phyloP scores from a whole-genome alignment of 2,797 vertebrate species.

The Chiroxiphia lanceolata region DNA sequence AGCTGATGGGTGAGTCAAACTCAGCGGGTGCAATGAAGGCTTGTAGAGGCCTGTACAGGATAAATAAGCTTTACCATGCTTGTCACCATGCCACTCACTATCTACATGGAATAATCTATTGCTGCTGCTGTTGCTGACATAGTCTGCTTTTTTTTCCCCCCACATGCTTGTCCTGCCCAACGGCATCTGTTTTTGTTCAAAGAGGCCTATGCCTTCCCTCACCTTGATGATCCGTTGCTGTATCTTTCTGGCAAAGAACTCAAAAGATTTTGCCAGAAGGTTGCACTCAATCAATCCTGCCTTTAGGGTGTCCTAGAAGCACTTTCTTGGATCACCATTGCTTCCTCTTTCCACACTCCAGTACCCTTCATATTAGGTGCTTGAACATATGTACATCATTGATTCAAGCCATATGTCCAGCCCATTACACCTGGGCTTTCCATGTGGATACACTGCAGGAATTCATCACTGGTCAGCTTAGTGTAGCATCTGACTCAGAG shows the following conservation, averaged over 20 bases:
- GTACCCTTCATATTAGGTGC: slow-evolving; percentile 39
- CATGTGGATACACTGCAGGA: slow-evolving; percentile 31
- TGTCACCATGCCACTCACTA: slow-evolving; percentile 37
- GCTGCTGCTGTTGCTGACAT: slow-evolving; percentile 19
- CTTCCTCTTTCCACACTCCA: slow-evolving; percentile 60
- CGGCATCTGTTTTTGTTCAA: slow-evolving; percentile 55
- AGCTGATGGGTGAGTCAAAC: slow-evolving; percentile 4
- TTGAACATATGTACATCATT: slow-evolving; percentile 55
- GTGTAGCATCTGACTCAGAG: slow-evolving; percentile 40
- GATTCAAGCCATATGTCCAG: slow-evolving; percentile 66
- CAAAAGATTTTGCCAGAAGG: slow-evolving; percentile 63
- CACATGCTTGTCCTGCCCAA: slow-evolving; percentile 8
- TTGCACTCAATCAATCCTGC: slow-evolving; percentile 69
- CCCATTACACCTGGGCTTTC: slow-evolving; percentile 55
- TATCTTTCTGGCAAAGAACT: slow-evolving; percentile 57
- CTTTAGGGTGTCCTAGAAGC: slow-evolving; percentile 60
- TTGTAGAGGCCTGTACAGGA: background rate
- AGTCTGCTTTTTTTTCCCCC: background rate
- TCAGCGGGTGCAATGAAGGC: background rate
- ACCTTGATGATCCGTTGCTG: slow-evolving; percentile 57
- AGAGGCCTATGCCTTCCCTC: slow-evolving; percentile 40
- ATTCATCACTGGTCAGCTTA: slow-evolving; percentile 59
- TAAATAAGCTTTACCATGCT: background rate
- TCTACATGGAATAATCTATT: slow-evolving; percentile 24
- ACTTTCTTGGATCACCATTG: slow-evolving; percentile 49